Evolutionary conservation across 2,113 vertebrate genomes (phyloP), one percentile per base, ranked within the genome.

Genomic region (Pygoscelis antarcticus): DNA sequence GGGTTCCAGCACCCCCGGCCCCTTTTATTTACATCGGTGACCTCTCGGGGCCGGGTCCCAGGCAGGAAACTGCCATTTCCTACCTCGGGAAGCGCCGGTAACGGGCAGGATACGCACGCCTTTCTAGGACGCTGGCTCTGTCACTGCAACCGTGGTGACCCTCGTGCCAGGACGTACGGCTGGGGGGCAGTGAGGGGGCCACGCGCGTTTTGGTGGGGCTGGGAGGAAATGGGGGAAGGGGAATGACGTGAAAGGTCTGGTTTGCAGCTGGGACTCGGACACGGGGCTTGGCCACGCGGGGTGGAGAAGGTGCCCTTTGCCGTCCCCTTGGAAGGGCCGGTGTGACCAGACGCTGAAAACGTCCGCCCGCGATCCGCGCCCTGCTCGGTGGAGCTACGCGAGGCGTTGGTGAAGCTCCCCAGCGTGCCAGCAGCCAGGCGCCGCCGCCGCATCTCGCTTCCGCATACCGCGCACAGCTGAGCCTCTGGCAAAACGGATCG

Each of bases 91-190:
- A 15, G 16, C 26, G 7, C 29, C 11, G 5, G 32, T 7, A 15
- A 4, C 17, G 7, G 32, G 4, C 16, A 3, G n/a, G 44, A 23
- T 10, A 6, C 1, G 6, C 1, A 0, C 9, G 13, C 32, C 13
- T 54, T 66, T 26, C 20, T 18, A 49, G 52, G 36, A 22, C 3
- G 4, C 18, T 42, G 7, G 10, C 1, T 27, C 2, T 61, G 3
- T 15, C 10, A 2, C 6, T 13, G 61, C 23, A 17, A 7, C 21
- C 32, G 16, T 7, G 13, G 13, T 62, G 29, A 23, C n/a, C 10
- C 14, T 54, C 0, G 21, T 36, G 54, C 2, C 7, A 7, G 1
- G 2, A 13, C 5, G 0, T 2, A 0, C 0, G 16, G 4, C 25
- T 23, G 9, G 6, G 9, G 16, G 7, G 2, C 23, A 2, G 27